Base-by-base conservation (phyloP, 2,113 vertebrate species). In the Ascaphus truei region DNA sequence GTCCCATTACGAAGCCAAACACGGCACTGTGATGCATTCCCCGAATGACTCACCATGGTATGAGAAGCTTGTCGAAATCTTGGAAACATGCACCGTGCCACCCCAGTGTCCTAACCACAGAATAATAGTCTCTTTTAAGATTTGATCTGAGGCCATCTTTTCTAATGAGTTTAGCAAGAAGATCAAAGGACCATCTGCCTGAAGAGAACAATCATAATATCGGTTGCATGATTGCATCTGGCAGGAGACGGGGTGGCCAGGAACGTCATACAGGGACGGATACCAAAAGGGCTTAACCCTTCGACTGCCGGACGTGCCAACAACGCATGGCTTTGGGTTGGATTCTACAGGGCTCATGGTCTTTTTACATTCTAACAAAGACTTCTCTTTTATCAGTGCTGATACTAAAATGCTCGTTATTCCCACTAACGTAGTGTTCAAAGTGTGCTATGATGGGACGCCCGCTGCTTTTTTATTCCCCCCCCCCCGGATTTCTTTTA, bases 171-270 rank as follows among this genome's bases (percentile, higher is more conserved):
- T 79, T 76, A 81, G 76, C 52, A 62, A 76, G 74, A 65, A 56
- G 71, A 82, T 81, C 75, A 81, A 79, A 80, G 64, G 64, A 72
- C 66, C 78, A 81, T 83, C 79, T 81, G 82, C 73, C 69, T 75
- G 77, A 79, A 75, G 73, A 81, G 79, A 84, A 80, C 79, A 76
- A 77, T 77, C 62, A 47, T 73, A 79, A 76, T 81, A 81, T 71
- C 59, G 66, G 67, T 20, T 60, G 75, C 68, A 53, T 76, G 79
- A 74, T 76, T 72, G 66, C 79, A 80, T 79, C 79, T 82, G 77
- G 73, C 63, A 66, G 50, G 31, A 22, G 68, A 66, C 22, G 45
- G 22, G 12, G 16, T 34, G 4, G 30, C 29, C 30, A 57, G 55
- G 16, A 57, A 57, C 4, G 55, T 22, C 1, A 2, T 3, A 31